Base-by-base conservation (phyloP, 1,140 invertebrate species). In the Monomorium pharaonis region DNA sequence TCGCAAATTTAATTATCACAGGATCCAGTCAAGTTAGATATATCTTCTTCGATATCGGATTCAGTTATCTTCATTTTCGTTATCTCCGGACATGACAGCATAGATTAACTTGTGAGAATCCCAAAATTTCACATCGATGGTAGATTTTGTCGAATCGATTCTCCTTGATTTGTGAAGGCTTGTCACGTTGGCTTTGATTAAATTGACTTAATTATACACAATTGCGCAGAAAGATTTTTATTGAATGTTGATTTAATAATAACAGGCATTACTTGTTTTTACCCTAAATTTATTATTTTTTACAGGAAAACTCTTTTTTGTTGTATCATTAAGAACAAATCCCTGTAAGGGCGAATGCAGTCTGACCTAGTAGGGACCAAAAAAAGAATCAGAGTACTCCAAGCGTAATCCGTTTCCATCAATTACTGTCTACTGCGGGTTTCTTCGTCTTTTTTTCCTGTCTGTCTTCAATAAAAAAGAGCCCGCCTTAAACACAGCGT, bases 371-470 rank as follows among this genome's bases (percentile, higher is more conserved):
- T n/a, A 80, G 3, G 6, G 37, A 47, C 56, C 24, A 67, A 27
- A 69, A 58, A 54, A 70, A 33, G 58, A 47, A 44, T 72, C 65
- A 14, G 9, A 83, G 10, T 58, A 33, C 16, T 51, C 37, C 16
- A 72, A 44, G 67, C 67, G 67, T 72, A 83, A 83, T 83, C 51
- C 24, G 67, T 72, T 72, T 83, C n/a, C 78, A 83, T 83, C 42
- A 83, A 83, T 83, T 83, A 83, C 69, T 72, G 67, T 83, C 65
- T 81, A 30, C 37, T 14, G 24, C 37, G 24, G 60, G 7, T 83
- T 72, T 83, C 51, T 70, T 42, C 62, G 12, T 70, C 51, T 69
- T 44, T 3, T 30, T 58, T 37, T 14, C 4, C 5, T 9, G 12
- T 56, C 33, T 42, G 3, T 58, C 78, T 74, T 24, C 37, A 18